These are phyloP conservation scores for Vombatus ursinus DNA, from an alignment of 2,113 vertebrate species.

Conservation along the genomic window DNA sequence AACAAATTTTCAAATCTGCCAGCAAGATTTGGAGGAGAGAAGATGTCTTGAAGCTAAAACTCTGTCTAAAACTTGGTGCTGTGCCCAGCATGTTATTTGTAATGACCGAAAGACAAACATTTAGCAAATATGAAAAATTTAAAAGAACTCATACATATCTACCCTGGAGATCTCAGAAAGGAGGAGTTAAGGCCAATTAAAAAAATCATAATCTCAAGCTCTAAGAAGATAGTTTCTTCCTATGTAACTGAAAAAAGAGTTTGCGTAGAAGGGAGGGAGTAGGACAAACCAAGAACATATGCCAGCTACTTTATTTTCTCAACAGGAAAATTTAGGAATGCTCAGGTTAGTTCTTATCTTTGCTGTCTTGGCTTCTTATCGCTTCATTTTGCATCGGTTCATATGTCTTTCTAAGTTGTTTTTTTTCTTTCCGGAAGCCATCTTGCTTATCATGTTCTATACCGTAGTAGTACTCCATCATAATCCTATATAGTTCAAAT, in stretches of 20 bases:
- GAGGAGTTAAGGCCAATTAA: not conserved
- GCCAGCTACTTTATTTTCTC: not conserved
- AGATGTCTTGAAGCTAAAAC: not conserved
- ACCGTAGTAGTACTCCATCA: no score
- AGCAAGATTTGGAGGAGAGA: not conserved
- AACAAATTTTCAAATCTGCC: not conserved
- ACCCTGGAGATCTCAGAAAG: not conserved
- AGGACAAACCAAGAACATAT: not conserved
- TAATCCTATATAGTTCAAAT: no score
- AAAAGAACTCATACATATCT: not conserved
- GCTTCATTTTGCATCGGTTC: no score
- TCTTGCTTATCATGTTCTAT: no score
- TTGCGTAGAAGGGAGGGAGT: not conserved
- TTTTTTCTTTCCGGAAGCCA: no score
- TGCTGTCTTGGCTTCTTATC: no score
- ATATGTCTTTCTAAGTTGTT: no score
- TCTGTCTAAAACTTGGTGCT: not conserved
- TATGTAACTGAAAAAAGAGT: not conserved
- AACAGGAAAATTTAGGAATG: no score
- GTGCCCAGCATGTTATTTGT: not conserved
- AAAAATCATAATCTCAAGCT: not conserved
- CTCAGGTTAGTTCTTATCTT: no score
- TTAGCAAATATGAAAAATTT: not conserved
- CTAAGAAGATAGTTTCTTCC: not conserved
- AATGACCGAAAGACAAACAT: not conserved